Conservation (phyloP, 2,797 vertebrate species). For the Staurois parvus region DNA sequence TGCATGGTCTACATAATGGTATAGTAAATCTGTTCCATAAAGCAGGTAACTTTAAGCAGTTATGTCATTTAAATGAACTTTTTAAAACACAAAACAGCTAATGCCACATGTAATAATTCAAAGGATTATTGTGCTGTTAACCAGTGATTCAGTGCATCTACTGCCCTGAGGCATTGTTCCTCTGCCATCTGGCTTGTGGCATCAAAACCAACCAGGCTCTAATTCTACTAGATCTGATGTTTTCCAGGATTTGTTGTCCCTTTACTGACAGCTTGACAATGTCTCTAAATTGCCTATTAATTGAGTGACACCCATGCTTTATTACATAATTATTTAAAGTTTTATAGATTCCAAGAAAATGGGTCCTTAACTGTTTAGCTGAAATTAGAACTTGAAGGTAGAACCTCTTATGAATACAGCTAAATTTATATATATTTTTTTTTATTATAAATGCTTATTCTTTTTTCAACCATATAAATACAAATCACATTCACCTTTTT, state of each 20-base stretch:
- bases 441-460: no score
- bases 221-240: constrained; percentile 63
- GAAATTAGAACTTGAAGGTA: neutral
- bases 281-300: constrained; percentile 36
- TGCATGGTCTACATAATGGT: neutral
- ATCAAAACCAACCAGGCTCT: constrained; percentile 63
- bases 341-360: neutral
- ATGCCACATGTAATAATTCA: constrained; percentile 68
- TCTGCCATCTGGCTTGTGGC: constrained; percentile 71
- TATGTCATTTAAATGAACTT: neutral
- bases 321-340: neutral
- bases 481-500: no score
- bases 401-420: neutral
- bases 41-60: neutral
- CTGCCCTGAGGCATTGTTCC: constrained; percentile 58
- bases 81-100: constrained; percentile 67
- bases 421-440: no score
- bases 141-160: constrained; percentile 63
- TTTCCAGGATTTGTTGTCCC: constrained; percentile 55
- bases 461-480: no score
- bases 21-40: no score
- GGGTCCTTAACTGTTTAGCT: neutral
- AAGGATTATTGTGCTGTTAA: constrained; percentile 55
- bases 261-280: constrained; percentile 32
- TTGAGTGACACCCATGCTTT: neutral